Conservation (phyloP, 2,888 invertebrate species). For the Lumbricus terrestris region DNA sequence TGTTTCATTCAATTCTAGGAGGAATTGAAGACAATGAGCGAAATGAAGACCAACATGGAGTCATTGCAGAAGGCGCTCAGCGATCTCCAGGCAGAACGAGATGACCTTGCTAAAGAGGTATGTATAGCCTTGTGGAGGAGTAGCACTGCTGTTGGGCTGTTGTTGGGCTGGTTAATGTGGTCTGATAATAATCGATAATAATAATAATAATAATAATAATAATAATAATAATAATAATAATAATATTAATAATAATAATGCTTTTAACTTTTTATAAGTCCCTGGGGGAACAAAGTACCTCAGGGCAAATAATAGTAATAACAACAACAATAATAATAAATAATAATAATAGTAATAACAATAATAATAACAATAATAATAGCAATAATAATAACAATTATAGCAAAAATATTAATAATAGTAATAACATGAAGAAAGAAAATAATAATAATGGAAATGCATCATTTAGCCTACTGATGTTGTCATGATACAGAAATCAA, state of each 20-base stretch:
- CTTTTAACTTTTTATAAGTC: too few species aligned
- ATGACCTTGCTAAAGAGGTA: constrained; percentile 28
- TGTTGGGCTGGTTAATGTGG: neutral
- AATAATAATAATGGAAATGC: neutral
- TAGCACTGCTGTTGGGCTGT: neutral
- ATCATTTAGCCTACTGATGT: neutral
- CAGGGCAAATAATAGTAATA: too few species aligned
- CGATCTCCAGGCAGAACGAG: constrained; percentile 25
- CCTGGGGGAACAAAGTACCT: too few species aligned
- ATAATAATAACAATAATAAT: neutral
- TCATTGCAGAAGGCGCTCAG: neutral
- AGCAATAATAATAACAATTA: neutral
- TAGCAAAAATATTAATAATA: neutral
- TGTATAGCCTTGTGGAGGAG: neutral
- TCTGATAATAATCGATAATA: neutral
- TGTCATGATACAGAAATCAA: neutral
- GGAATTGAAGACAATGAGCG: neutral
- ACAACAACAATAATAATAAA: too few species aligned
- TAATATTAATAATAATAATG: too few species aligned
- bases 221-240: neutral
- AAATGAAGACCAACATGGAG: constrained; percentile 13
- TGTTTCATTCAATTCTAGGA: neutral
- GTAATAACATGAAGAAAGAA: neutral
- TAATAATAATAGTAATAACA: too few species aligned
- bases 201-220: neutral